A percentile compares a stretch with the other conserved stretches of the same genome.
These are phyloP conservation scores for Ophthalmolycus amberensis DNA, from an alignment of 2,113 vertebrate species.

Conservation along the genomic window DNA sequence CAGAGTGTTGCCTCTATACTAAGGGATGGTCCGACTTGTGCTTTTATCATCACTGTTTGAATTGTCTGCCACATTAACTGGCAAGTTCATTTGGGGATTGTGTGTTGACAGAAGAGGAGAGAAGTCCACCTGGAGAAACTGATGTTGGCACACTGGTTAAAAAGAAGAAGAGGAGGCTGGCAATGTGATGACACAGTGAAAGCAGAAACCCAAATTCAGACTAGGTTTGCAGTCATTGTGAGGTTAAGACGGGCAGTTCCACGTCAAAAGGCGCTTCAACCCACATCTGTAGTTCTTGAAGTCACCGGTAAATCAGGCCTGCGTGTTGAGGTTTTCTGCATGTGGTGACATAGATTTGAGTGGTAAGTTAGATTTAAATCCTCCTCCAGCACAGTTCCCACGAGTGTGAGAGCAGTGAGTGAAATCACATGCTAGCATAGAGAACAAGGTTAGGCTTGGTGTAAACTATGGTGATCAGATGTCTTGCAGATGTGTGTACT, in stretches of 20 bases:
- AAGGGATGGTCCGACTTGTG: background rate
- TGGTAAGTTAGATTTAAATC: constrained; percentile 44
- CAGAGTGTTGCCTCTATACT: constrained; percentile 48
- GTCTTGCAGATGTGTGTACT: constrained; percentile 39
- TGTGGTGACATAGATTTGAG: constrained; percentile 58
- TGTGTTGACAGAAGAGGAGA: constrained; percentile 24
- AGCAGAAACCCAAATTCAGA: background rate
- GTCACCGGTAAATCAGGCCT: constrained; percentile 21
- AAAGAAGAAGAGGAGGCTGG: background rate
- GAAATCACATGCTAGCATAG: constrained; percentile 55
- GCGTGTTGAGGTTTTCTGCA: constrained; percentile 30
- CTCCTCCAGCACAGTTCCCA: constrained; percentile 60
- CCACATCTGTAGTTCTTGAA: background rate
- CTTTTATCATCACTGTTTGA: background rate
- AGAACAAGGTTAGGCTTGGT: constrained; percentile 47
- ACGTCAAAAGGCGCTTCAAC: background rate
- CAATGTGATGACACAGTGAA: background rate
- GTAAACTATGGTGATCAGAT: constrained; percentile 50
- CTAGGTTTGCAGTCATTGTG: background rate
- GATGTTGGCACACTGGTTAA: background rate
- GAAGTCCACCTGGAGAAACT: constrained; percentile 7
- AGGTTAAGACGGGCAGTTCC: background rate
- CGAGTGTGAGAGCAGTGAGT: constrained; percentile 32
- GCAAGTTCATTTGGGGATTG: background rate
- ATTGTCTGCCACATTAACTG: background rate